Evolutionary conservation across 2,113 vertebrate species (phyloP), one percentile per base, ranked within the genome.

Genomic region (Pterocles gutturalis): DNA sequence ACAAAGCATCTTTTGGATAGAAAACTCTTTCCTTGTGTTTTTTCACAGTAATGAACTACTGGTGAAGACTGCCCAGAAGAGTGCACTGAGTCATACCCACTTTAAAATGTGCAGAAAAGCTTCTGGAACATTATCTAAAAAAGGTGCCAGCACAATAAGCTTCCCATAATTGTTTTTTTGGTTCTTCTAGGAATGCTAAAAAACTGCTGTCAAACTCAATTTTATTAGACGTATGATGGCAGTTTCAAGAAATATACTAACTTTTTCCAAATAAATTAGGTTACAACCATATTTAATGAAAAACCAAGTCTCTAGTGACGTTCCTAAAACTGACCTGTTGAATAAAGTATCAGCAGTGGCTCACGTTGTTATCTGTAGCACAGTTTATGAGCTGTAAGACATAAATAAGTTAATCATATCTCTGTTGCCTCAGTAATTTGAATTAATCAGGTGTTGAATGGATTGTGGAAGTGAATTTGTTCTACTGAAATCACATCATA

Each of bases 221-320:
- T 93, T 95, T 61, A 80, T 90, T 96, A 26, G 9, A 38, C 9
- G 24, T 72, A 91, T 64, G 77, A 53, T 92, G 78, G 62, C 84
- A 95, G 80, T 91, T 96, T 89, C 69, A 94, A 96, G 73, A 88
- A 89, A 84, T 38, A 95, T 18, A 85, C 55, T 94, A 86, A 79
- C 41, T 93, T 96, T 96, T 96, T 93, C 41, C 61, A 94, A 95
- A 91, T 96, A 96, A 96, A 97, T 96, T 95, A 96, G 65, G 91
- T 96, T 96, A 72, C 70, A 93, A 89, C 51, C 24, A 61, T 88
- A 95, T 93, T 96, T 95, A 95, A 93, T 95, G 87, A 94, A 98
- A 96, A 97, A 91, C 1, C 28, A 64, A 77, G 85, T 79, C 81
- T 96, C 53, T 43, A 46, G 49, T 75, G 85, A 91, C 93, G 87